These are phyloP conservation scores for Ophion slaviceki DNA, from an alignment of 2,888 invertebrate genomes.

Conservation along the genomic window DNA sequence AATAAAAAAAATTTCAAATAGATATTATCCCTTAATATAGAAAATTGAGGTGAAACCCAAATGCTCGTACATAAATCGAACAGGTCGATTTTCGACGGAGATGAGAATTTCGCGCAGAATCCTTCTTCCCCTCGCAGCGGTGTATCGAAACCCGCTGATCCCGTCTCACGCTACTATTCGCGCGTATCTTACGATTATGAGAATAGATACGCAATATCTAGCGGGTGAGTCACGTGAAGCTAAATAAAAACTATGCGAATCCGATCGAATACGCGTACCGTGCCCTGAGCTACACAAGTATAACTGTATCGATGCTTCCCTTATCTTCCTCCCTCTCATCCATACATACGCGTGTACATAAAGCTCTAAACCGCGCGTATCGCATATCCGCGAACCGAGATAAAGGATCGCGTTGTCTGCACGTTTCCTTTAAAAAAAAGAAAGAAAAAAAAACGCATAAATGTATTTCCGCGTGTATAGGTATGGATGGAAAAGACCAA, in stretches of 20 bases:
- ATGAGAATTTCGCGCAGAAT: background rate
- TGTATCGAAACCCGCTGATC: background rate
- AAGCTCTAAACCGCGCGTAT: constrained; percentile 34
- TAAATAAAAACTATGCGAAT: constrained; percentile 48
- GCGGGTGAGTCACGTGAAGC: constrained; percentile 46
- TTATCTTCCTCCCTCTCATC: constrained; percentile 18
- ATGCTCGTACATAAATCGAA: background rate
- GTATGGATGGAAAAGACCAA: constrained; percentile 2
- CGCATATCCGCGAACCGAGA: constrained; percentile 57
- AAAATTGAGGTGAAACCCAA: background rate
- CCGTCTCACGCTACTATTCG: constrained; percentile 7
- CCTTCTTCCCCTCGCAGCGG: background rate
- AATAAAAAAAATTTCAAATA: too few species aligned
- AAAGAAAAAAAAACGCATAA: background rate
- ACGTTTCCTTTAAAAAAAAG: background rate
- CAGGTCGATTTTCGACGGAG: background rate
- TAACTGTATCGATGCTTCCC: constrained; percentile 43
- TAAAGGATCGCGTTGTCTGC: constrained; percentile 63
- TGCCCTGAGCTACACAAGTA: constrained; percentile 27
- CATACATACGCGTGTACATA: constrained; percentile 31
- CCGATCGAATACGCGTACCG: constrained; percentile 45
- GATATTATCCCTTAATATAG: too few species aligned
- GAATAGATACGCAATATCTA: constrained; percentile 44
- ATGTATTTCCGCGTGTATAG: constrained; percentile 17
- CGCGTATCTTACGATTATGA: constrained; percentile 20